A percentile compares a stretch with the other conserved stretches of the same genome.
phyloP scores from a whole-genome alignment of 2,888 invertebrate genomes.

The Lamproptera curius region DNA sequence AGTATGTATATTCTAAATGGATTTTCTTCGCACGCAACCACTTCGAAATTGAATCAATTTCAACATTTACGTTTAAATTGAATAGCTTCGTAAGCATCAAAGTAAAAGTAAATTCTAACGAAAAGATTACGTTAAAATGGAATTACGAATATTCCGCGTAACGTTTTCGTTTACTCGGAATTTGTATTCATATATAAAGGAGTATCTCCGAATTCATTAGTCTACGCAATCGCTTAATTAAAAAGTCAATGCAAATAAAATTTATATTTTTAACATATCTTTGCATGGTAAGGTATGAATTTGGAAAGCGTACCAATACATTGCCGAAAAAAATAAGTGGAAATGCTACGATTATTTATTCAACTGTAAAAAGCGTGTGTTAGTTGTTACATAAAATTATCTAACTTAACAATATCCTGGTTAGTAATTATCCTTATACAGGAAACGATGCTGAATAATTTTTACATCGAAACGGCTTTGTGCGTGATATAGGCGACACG shows the following conservation, averaged over 20 bases:
- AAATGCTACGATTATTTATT: no score
- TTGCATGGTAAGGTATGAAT: no score
- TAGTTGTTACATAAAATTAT: neutral
- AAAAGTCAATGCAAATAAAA: no score
- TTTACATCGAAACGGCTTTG: constrained; percentile 9
- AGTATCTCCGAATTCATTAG: no score
- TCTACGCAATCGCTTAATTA: no score
- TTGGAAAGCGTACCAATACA: no score
- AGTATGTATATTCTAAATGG: constrained; percentile 3
- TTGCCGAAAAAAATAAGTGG: no score
- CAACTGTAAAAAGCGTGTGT: no score
- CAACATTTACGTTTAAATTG: constrained; percentile 15
- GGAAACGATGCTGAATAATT: constrained; percentile 14
- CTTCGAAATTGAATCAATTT: constrained; percentile 6
- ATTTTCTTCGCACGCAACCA: neutral
- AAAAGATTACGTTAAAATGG: constrained; percentile 45
- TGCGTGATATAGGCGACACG: constrained; percentile 37
- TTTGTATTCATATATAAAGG: no score
- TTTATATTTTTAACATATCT: no score
- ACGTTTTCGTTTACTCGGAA: constrained; percentile 27
- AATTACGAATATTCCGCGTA: constrained; percentile 54
- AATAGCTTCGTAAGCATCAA: constrained; percentile 12
- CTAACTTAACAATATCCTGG: neutral
- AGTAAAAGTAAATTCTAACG: constrained; percentile 25
- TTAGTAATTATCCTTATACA: constrained; percentile 3